Base-by-base conservation (phyloP, 2,888 invertebrate genomes). In the Syrista parreyssii region DNA sequence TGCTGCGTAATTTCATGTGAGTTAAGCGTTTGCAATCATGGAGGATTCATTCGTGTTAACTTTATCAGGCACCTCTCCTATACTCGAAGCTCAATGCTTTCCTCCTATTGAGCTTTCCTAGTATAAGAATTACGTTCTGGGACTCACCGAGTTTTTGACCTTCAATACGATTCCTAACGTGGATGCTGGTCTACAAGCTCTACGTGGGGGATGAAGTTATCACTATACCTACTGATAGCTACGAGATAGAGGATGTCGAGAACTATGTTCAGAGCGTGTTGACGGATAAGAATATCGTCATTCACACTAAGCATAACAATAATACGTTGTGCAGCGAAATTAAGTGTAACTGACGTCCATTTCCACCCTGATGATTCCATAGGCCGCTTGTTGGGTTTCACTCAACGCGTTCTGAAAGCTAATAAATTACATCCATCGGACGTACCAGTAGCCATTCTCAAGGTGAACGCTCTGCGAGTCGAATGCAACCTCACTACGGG, bases 101-200 rank as follows among this genome's bases (percentile, higher is more conserved):
- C 84, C 85, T 11, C 84, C 86, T 1, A 85, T 87, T 75, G 84
- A 86, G 74, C 75, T 87, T 36, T 80, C 83, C 68, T 12, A 76
- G 32, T 74, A 73, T 69, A 79, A 82, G 33, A 76, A 79, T 31
- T 82, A 80, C 33, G 77, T 40, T 31, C 75, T 82, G 1, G 80
- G 80, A 12, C 71, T 82, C 11, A 33, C 77, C 11, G 75, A 79
- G 33, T 78, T 79, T 36, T 23, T 78, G 73, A 79, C 78, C 3
- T 81, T 79, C 69, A 81, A 82, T 36, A 76, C 77, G 12, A 79
- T 80, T 30, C 81, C 80, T 12, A 83, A 83, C 71, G 75, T 83
- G 1, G 78, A 79, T n/a, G 68, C 40, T 35, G 68, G 74, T 34
- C 68, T n/a, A 76, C 68, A 74, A 78, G 68, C 34, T 76, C 31